Evolutionary conservation across 2,797 vertebrate species (phyloP), one percentile per base, ranked within the genome.

Genomic region (Sebastolobus altivelis): DNA sequence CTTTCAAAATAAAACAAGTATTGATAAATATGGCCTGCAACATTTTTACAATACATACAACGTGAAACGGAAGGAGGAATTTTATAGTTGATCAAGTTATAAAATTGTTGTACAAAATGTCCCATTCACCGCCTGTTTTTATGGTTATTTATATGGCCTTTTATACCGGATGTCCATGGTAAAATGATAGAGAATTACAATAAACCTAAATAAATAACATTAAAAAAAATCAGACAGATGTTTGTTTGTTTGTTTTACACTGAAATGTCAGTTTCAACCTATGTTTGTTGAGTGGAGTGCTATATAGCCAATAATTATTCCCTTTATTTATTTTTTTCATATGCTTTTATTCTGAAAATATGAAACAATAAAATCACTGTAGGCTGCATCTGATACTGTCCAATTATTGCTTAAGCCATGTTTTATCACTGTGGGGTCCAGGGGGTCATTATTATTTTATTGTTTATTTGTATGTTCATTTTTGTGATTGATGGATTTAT

Each of bases 1-100:
- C 43, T 75, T 81, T 66, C 65, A 62, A 85, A 52, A 75, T 20
- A 79, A 67, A 65, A 43, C 1, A 12, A 10, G 1, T 55, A 52
- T 52, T 0, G 9, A 52, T 9, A 52, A 52, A 52, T n/a, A 49
- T 49, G 1, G 43, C 43, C 20, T n/a, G 7, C 8, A n/a, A 59
- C 6, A 5, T 29, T 62, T 14, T 14, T 29, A 1, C 9, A 62
- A 58, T 49, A 49, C 8, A 49, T 49, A 49, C 7, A 49, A 6
- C 0, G 14, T 56, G 6, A 59, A 61, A 61, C 4, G 9, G 8
- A 31, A 37, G n/a, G 4, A 46, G 20, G 4, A 14, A 9, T 33
- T 4, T 4, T 59, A 38, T 35, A 16, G 1, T 22, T n/a, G 8
- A 37, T 61, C 0, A 7, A 31, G 2, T 4, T 22, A 18, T 18